Conservation (phyloP, 2,113 vertebrate genomes). For the Panthera uncia region DNA sequence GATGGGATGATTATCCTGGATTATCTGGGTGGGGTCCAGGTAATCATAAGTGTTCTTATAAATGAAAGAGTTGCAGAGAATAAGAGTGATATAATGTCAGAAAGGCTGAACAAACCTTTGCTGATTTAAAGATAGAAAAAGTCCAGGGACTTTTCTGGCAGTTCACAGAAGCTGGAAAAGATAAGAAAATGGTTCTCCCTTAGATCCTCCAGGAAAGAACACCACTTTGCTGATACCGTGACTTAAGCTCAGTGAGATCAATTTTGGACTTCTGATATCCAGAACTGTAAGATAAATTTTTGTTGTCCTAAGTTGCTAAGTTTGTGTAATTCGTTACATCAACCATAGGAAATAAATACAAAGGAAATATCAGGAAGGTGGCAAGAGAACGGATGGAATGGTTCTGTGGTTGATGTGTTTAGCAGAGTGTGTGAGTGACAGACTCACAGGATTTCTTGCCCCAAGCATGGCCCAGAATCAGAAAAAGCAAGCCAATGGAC, state of each 20-base stretch:
- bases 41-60: background rate
- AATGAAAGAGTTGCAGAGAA: background rate
- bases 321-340: background rate
- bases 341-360: background rate
- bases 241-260: background rate
- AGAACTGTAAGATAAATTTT: background rate
- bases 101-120: background rate
- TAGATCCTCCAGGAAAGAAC: background rate
- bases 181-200: background rate
- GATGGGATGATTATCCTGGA: background rate
- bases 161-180: background rate
- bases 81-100: background rate
- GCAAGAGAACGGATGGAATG: background rate
- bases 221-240: rapidly evolving
- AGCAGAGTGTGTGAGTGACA: background rate
- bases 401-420: background rate
- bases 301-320: background rate
- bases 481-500: background rate
- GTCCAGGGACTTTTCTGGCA: rapidly evolving
- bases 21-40: background rate
- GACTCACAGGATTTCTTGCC: background rate
- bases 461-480: background rate
- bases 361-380: background rate
- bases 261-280: background rate
- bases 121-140: background rate